Percentiles rank a stretch among this genome's conserved stretches.
These are phyloP conservation scores for Noturus placidus DNA, from an alignment of 2,113 vertebrate genomes.

Conservation along the genomic window DNA sequence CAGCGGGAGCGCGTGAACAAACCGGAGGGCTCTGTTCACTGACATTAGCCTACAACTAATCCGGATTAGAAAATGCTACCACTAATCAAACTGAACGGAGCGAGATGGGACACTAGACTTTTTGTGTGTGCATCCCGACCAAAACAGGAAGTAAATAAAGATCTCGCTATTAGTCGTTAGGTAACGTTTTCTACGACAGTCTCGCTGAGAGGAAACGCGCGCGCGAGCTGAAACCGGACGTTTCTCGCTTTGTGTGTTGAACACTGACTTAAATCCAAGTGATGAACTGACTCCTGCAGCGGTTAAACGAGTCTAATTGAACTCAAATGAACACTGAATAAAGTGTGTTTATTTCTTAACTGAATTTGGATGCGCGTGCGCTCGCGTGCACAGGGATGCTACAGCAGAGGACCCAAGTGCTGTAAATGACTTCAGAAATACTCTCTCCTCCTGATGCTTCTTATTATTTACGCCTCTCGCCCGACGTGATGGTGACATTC, in stretches of 20 bases:
- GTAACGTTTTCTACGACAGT: not conserved
- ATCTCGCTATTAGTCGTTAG: not conserved
- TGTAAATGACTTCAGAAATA: not conserved
- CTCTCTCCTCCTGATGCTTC: not conserved
- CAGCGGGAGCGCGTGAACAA: not conserved
- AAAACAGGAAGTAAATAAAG: not conserved
- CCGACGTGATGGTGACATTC: not conserved
- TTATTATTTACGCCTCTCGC: not conserved
- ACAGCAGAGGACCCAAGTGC: not conserved
- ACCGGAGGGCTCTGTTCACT: not conserved
- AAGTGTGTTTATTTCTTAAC: not conserved
- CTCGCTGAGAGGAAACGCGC: not conserved
- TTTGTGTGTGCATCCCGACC: not conserved
- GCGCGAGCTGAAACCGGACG: not conserved
- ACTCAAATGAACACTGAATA: not conserved
- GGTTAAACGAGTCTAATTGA: not conserved
- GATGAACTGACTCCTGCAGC: not conserved
- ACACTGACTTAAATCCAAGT: not conserved
- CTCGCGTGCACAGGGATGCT: not conserved
- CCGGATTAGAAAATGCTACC: constrained; percentile 27
- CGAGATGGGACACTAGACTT: not conserved
- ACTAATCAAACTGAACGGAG: not conserved
- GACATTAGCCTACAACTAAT: constrained; percentile 17
- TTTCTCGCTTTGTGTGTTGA: not conserved
- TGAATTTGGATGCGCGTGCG: not conserved